These are phyloP conservation scores for Tetragonula clypearis DNA, from an alignment of 1,140 invertebrate genomes.

Conservation along the genomic window DNA sequence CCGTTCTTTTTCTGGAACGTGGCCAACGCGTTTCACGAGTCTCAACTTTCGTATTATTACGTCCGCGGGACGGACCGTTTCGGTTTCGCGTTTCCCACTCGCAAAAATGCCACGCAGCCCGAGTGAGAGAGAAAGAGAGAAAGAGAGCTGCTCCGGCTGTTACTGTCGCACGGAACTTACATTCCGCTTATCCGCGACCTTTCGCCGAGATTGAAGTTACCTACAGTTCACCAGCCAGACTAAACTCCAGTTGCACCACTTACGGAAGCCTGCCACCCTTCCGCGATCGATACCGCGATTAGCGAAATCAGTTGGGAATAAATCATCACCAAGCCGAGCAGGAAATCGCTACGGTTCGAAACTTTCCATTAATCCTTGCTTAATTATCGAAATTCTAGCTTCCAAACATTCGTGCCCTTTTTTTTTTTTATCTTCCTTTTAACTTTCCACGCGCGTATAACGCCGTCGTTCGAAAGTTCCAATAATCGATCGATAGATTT, in stretches of 20 bases:
- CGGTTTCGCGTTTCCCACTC: neutral
- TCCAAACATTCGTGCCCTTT: neutral
- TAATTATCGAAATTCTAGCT: neutral
- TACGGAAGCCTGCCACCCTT: neutral
- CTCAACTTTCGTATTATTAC: conserved; percentile 14
- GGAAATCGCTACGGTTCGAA: neutral
- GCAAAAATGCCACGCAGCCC: conserved; percentile 2
- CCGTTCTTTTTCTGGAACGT: conserved; percentile 20
- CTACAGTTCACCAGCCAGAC: neutral
- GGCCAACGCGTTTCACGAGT: conserved; percentile 12
- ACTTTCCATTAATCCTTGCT: conserved; percentile 5
- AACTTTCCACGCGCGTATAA: neutral
- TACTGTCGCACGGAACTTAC: conserved; percentile 11
- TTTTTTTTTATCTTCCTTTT: neutral
- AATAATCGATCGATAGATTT: neutral
- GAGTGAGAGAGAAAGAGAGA: too few relatives aligned
- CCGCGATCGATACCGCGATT: conserved; percentile 36
- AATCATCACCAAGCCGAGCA: conserved; percentile 26
- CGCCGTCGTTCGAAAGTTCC: too few relatives aligned
- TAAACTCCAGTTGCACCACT: neutral
- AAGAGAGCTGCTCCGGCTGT: neutral
- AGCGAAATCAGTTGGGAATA: conserved; percentile 33
- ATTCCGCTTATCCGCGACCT: neutral
- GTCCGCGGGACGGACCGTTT: neutral
- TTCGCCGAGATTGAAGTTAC: conserved; percentile 28